Evolutionary conservation across 2,888 invertebrate genomes (phyloP).

Genomic region (Ectemnius cavifrons): DNA sequence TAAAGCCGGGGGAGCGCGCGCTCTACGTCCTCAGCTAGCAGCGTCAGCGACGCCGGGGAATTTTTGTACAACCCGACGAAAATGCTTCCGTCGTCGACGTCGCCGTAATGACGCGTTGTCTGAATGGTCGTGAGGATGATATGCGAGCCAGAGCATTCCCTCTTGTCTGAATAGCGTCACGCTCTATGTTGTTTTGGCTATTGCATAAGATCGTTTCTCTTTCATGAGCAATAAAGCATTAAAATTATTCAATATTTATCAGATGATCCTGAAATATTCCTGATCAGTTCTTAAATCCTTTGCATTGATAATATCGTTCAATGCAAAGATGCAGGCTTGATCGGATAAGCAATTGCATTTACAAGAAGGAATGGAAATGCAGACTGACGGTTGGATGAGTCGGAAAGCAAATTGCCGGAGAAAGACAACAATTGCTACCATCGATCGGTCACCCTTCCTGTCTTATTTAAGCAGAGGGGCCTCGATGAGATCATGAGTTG

Average conservation of each 20-base stretch:
- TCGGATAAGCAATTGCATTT: no score
- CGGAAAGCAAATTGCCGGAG: conserved; percentile 11
- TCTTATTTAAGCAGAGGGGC: conserved; percentile 46
- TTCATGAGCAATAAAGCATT: no score
- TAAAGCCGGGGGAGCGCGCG: neutral
- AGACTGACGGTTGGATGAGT: no score
- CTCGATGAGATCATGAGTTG: conserved; percentile 49
- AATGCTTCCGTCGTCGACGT: conserved; percentile 38
- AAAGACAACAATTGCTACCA: conserved; percentile 45
- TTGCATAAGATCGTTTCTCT: no score
- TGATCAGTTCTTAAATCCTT: no score
- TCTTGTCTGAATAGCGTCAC: neutral
- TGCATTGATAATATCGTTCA: no score
- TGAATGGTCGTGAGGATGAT: conserved; percentile 25
- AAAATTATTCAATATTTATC: no score
- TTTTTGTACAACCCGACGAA: conserved; percentile 30
- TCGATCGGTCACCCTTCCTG: conserved; percentile 42
- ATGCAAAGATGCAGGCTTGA: no score
- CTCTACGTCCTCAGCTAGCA: conserved; percentile 2
- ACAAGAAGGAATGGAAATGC: no score
- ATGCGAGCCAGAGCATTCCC: conserved; percentile 4
- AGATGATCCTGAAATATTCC: no score
- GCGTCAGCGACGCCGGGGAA: conserved; percentile 36
- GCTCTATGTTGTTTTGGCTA: neutral
- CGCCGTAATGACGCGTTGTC: conserved; percentile 33